These are phyloP conservation scores for Dicranocentrus wangi DNA, from an alignment of 2,888 invertebrate species.

Conservation along the genomic window DNA sequence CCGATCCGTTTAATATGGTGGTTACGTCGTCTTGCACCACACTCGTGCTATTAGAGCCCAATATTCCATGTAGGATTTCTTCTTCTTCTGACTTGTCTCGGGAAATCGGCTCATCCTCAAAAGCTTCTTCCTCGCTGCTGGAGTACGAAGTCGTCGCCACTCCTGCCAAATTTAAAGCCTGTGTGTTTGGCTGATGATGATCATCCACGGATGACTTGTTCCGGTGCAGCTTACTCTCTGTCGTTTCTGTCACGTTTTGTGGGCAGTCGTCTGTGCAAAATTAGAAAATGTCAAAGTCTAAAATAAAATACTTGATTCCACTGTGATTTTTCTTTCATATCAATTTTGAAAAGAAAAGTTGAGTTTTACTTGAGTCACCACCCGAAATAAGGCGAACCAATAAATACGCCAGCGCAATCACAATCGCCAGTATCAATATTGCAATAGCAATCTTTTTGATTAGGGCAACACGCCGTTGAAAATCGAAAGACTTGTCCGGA, in stretches of 20 bases:
- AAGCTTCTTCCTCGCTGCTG: neutral
- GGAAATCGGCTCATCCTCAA: neutral
- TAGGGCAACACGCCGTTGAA: slow-evolving; percentile 18
- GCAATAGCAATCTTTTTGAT: slow-evolving; percentile 1
- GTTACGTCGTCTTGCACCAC: neutral
- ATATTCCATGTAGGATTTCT: neutral
- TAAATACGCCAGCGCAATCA: neutral
- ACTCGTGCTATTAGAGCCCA: neutral
- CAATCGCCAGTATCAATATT: neutral
- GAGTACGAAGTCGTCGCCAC: neutral
- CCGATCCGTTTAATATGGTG: neutral
- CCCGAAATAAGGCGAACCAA: neutral
- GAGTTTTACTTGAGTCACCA: neutral
- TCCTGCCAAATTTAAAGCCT: neutral
- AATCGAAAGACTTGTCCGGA: slow-evolving; percentile 42
- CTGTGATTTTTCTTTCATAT: neutral
- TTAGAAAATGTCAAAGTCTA: neutral
- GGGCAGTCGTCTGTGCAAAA: neutral
- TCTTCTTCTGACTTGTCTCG: neutral
- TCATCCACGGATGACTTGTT: neutral
- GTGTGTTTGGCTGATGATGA: neutral
- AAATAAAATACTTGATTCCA: no score
- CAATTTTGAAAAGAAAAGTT: neutral
- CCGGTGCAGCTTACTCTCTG: neutral
- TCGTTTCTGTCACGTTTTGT: neutral